Evolutionary conservation across 2,797 vertebrate species (phyloP).

Genomic region (Tragopan temminckii): DNA sequence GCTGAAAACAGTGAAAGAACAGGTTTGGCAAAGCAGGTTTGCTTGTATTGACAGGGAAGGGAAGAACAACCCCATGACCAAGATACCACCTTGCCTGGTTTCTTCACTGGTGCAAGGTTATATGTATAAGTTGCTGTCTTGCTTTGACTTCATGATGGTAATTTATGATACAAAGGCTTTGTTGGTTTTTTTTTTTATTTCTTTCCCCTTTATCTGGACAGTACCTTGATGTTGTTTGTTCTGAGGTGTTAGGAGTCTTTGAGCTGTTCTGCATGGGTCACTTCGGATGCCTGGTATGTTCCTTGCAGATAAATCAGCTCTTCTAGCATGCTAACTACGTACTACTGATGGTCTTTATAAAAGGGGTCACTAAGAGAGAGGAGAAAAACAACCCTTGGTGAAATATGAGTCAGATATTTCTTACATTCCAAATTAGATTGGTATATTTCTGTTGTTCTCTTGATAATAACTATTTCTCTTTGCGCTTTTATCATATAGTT

Average conservation of each 20-base stretch:
- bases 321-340: neutral
- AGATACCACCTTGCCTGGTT: neutral
- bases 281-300: neutral
- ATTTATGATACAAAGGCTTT: neutral
- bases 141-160: neutral
- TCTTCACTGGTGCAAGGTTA: neutral
- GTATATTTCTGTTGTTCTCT: neutral
- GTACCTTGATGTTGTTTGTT: neutral
- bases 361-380: neutral
- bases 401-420: neutral
- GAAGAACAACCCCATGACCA: neutral
- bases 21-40: neutral
- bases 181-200: neutral
- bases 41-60: neutral
- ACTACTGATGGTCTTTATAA: neutral
- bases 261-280: neutral
- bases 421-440: neutral
- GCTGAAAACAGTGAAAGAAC: neutral
- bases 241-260: neutral
- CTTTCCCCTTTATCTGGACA: neutral
- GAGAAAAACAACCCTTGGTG: neutral
- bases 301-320: slow-evolving; percentile 15
- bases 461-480: neutral
- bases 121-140: neutral
- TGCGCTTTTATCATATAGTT: neutral